A percentile compares a stretch with the other conserved stretches of the same genome.
Evolutionary conservation across 2,113 vertebrate genomes (phyloP).

Genomic region (Chascanopsetta lugubris): DNA sequence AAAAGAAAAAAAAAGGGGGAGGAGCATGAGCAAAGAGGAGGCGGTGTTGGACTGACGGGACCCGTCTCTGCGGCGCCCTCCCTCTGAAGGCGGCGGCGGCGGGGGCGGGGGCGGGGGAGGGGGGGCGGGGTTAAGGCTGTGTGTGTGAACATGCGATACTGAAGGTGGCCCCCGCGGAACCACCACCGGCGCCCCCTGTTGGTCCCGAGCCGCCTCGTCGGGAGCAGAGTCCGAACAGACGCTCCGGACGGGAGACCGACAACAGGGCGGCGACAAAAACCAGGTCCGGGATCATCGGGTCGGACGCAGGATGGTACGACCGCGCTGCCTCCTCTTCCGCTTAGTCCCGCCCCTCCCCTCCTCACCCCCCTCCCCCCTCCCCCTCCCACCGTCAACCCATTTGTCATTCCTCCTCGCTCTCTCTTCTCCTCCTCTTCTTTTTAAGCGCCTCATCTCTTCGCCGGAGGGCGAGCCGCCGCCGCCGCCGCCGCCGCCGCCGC

Average conservation of each 20-base stretch:
- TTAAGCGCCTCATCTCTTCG: slow-evolving; percentile 52
- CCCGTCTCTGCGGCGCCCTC: slow-evolving; percentile 29
- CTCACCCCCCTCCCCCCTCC: no score
- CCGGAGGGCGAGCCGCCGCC: slow-evolving; percentile 25
- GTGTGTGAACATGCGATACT: slow-evolving; percentile 55
- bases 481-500: no score
- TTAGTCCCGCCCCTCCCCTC: background rate
- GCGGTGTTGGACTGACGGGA: slow-evolving; percentile 36
- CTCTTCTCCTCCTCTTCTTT: slow-evolving; percentile 4
- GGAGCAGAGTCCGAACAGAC: slow-evolving; percentile 38
- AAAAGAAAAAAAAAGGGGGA: slow-evolving; percentile 7
- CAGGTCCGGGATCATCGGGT: slow-evolving; percentile 59
- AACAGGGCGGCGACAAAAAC: slow-evolving; percentile 36
- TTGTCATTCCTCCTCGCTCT: background rate
- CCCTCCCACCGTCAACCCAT: background rate
- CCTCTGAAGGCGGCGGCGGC: slow-evolving; percentile 42
- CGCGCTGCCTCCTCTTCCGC: slow-evolving; percentile 1
- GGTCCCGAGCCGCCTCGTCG: slow-evolving; percentile 7
- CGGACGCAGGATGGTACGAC: slow-evolving; percentile 50
- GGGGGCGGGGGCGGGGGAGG: no score
- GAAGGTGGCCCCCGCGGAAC: slow-evolving; percentile 38
- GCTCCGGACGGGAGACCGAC: slow-evolving; percentile 39
- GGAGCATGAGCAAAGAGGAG: slow-evolving; percentile 29
- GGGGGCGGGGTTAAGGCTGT: slow-evolving; percentile 59
- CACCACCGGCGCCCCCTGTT: slow-evolving; percentile 10